Evolutionary conservation across 1,140 invertebrate species (phyloP).

Genomic region (Drosophila malerkotliana): DNA sequence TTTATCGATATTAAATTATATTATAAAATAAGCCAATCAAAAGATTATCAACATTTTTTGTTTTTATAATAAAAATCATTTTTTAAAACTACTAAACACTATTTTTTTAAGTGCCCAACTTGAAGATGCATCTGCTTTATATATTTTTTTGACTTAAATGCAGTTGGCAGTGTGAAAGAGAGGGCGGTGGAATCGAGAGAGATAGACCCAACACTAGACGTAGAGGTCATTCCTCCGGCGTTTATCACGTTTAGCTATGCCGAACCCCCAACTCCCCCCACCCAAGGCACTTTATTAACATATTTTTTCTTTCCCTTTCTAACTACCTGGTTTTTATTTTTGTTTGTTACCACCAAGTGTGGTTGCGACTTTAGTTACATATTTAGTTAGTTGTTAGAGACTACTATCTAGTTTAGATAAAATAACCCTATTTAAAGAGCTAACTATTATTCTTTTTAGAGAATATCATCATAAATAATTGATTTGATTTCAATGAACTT

Average conservation of each 20-base stretch:
- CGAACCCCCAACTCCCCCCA: slow-evolving; percentile 5
- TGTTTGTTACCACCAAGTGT: slow-evolving; percentile 18
- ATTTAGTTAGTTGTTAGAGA: not conserved
- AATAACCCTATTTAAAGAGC: too few relatives aligned
- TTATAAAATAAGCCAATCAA: not conserved
- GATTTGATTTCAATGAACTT: not conserved
- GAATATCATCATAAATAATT: too few relatives aligned
- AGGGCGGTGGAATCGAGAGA: slow-evolving; percentile 8
- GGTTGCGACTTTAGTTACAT: not conserved
- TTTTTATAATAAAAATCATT: not conserved
- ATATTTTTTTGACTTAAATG: slow-evolving; percentile 31
- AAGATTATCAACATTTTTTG: not conserved
- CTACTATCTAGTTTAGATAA: not conserved
- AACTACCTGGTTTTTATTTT: slow-evolving; percentile 40
- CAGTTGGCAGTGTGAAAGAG: slow-evolving; percentile 12
- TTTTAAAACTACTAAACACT: not conserved
- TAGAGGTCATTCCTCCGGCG: slow-evolving; percentile 75
- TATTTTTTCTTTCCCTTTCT: slow-evolving; percentile 57
- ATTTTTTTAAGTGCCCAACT: slow-evolving; percentile 1
- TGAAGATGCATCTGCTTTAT: slow-evolving; percentile 27
- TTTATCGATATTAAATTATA: too few relatives aligned
- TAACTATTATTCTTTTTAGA: too few relatives aligned
- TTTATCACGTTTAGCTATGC: slow-evolving; percentile 72
- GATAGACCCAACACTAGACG: slow-evolving; percentile 8
- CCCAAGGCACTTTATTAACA: slow-evolving; percentile 65